Evolutionary conservation across 2,113 vertebrate genomes (phyloP), one percentile per base, ranked within the genome.

Genomic region (Gadus macrocephalus): DNA sequence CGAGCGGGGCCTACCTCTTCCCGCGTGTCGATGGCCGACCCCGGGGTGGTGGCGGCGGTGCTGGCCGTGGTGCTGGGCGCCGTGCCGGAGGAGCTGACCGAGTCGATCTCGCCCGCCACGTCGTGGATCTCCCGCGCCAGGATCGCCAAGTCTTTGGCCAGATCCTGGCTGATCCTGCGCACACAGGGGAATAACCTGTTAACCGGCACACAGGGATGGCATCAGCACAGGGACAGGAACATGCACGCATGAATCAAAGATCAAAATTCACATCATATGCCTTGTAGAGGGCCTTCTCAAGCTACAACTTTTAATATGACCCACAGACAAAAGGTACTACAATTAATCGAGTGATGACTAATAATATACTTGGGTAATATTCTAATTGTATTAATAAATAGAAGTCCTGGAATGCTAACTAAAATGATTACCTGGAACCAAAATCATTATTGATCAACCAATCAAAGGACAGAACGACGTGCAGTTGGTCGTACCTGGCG

Each of bases 101-200:
- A 98, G 89, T 99, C 97, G 79, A 98, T 98, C 90, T 99, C 97
- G 71, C 97, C 97, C 17, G 97, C 97, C 88, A 99, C 97, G 69
- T 99, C 97, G 84, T 98, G 98, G 93, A 99, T 99, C 91, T 99
- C 97, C 55, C 96, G 95, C 72, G 97, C 97, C 91, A 99, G 94
- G 92, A 98, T 95, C 75, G 97, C 97, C 91, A 99, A 89, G 79
- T 94, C 93, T 86, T 94, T 93, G 77, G 93, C 93, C 85, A 94
- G 86, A 91, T 99, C 97, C 91, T 99, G 97, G 91, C 97, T 99
- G 93, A 99, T 99, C 94, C 97, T 99, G 88, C 91, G 90, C 89
- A 93, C 92, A 93, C 93, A 92, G 87, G 92, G 92, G 81, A 92
- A 93, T 81, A 93, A 92, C 91, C 91, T 93, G 90, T 91, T 89